These are phyloP conservation scores for Empidonax traillii DNA, from an alignment of 2,113 vertebrate genomes.

Conservation along the genomic window DNA sequence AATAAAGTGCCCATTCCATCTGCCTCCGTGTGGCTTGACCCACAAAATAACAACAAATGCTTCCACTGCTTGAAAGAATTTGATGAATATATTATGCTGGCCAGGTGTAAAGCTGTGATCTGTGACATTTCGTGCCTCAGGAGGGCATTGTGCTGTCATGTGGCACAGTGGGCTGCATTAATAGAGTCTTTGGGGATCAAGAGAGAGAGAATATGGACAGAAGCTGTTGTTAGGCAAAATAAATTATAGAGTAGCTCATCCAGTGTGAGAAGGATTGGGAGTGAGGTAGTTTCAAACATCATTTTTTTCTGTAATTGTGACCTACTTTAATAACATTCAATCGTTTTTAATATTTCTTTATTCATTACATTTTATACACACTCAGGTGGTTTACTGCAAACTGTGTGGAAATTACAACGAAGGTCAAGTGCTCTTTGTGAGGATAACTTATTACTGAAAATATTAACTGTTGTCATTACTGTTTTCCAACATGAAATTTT, in stretches of 20 bases:
- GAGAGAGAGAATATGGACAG: conserved; percentile 30
- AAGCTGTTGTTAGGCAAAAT: conserved; percentile 63
- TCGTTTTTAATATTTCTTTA: conserved; percentile 56
- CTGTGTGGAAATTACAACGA: conserved; percentile 44
- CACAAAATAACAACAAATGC: conserved; percentile 41
- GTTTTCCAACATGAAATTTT: conserved; percentile 40
- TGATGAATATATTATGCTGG: conserved; percentile 25
- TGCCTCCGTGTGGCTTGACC: conserved; percentile 37
- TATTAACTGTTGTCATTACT: conserved; percentile 48
- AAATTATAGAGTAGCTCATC: conserved; percentile 48
- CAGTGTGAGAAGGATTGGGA: neutral
- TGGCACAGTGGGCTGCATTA: conserved; percentile 32
- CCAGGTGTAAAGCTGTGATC: conserved; percentile 62
- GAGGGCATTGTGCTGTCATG: conserved; percentile 47
- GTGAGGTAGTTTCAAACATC: neutral
- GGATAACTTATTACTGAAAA: conserved; percentile 38
- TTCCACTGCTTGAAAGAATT: neutral
- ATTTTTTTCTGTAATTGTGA: conserved; percentile 49
- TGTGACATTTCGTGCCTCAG: conserved; percentile 52
- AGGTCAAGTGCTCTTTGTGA: conserved; percentile 58
- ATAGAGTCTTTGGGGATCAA: conserved; percentile 46
- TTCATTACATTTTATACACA: conserved; percentile 45
- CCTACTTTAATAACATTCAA: conserved; percentile 49
- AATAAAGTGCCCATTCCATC: conserved; percentile 30
- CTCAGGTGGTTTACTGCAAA: conserved; percentile 51